These are phyloP conservation scores for Chelonia mydas DNA, from an alignment of 2,797 vertebrate species.

Conservation along the genomic window DNA sequence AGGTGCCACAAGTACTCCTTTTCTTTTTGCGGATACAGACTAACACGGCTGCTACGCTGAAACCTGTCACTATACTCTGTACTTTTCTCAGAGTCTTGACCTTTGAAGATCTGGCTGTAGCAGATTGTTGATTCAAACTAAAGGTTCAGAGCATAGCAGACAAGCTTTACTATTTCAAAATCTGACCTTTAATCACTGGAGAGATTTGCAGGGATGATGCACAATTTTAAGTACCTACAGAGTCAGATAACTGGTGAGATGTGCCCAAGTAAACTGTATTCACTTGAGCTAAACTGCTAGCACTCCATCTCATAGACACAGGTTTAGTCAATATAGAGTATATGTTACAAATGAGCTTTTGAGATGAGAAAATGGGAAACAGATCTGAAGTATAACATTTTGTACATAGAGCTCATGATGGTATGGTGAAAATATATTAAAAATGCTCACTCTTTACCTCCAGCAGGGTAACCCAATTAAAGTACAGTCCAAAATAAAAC, in stretches of 20 bases:
- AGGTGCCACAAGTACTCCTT: no score
- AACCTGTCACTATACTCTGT: background rate
- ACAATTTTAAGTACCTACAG: background rate
- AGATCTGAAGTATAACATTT: background rate
- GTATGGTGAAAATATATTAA: background rate
- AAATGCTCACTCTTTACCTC: background rate
- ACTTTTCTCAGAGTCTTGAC: background rate
- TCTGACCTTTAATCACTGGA: background rate
- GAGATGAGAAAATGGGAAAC: background rate
- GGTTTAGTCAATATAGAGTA: background rate
- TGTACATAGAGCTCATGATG: background rate
- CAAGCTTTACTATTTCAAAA: conserved; percentile 14
- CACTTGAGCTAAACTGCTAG: background rate
- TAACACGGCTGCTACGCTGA: no score
- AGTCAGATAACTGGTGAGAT: rapidly evolving
- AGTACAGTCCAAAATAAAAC: background rate
- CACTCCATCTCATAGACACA: background rate
- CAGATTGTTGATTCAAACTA: background rate
- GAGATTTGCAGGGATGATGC: background rate
- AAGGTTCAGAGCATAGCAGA: background rate
- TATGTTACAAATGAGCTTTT: background rate
- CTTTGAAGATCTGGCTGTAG: background rate
- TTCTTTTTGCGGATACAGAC: no score
- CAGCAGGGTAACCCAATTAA: background rate
- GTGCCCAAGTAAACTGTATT: background rate